Conservation (phyloP, 1,140 invertebrate genomes). For the Tetramorium alpestre region DNA sequence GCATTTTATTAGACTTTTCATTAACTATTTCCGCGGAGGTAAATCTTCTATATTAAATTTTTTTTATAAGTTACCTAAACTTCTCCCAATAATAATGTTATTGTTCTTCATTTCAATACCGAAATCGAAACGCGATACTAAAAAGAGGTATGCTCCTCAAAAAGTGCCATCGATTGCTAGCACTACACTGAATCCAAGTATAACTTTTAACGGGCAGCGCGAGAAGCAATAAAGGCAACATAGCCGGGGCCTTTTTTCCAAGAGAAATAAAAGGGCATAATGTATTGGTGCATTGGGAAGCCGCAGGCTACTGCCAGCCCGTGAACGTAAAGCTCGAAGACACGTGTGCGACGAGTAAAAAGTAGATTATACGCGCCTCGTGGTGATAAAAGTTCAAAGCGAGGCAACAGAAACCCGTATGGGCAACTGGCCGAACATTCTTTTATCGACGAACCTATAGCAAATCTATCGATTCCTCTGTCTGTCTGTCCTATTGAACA, state of each 20-base stretch:
- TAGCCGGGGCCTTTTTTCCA: constrained; percentile 34
- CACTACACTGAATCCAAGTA: constrained; percentile 23
- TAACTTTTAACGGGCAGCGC: constrained; percentile 69
- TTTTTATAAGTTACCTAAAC: not conserved
- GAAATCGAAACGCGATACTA: not conserved
- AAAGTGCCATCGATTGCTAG: constrained; percentile 14
- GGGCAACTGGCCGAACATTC: constrained; percentile 25
- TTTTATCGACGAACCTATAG: constrained; percentile 25
- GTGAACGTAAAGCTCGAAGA: constrained; percentile 68
- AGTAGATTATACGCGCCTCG: constrained; percentile 61
- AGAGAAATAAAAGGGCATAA: constrained; percentile 67
- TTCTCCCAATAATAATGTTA: not conserved
- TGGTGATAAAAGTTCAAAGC: constrained; percentile 76
- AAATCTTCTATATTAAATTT: not conserved
- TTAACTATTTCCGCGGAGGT: not conserved
- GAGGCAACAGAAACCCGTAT: constrained; percentile 54
- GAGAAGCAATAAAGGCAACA: constrained; percentile 61
- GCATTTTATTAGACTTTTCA: not conserved
- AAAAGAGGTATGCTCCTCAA: not conserved
- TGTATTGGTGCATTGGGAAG: constrained; percentile 67
- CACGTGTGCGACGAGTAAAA: constrained; percentile 68
- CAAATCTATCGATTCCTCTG: constrained; percentile 29
- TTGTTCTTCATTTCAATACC: not conserved
- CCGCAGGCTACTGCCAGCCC: constrained; percentile 56
- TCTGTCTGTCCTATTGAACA: not conserved